Base-by-base conservation (phyloP, 2,113 vertebrate species). In the Gymnarchus niloticus region DNA sequence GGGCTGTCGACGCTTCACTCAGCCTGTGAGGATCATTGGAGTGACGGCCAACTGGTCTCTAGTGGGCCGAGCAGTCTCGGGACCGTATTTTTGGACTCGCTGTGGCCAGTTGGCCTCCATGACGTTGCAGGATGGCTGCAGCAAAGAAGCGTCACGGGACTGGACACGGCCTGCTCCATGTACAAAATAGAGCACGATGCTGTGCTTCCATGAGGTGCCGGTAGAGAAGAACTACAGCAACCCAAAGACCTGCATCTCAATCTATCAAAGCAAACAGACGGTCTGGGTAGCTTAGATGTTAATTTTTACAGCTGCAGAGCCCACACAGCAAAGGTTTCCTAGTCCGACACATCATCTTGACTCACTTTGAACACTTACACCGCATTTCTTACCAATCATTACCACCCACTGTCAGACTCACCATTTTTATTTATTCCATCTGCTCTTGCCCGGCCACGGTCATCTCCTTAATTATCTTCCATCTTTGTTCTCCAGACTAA, bases 61-160 rank as follows among this genome's bases (percentile, higher is more conserved):
- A 0, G 37, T 33, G 73, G 73, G 41, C 41, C 21, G 2, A 19
- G 37, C 9, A 44, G 6, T 21, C 37, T 37, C 37, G 41, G 37
- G 73, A 21, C n/a, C n/a, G 73, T 77, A 77, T 77, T 77, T 77
- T 77, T 77, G 73, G 73, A 77, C 41, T 21, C 41, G 41, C 73
- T 48, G 73, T 8, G 73, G 21, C 6, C 73, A 6, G 44, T 19
- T 48, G 41, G 37, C 44, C 37, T 37, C 73, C 73, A 17, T 37
- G 44, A 19, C 73, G 23, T 77, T 77, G 41, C 73, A 37, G 73
- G 73, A 12, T 23, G 6, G 21, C 73, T n/a, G 8, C 37, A 48
- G 17, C 23, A 3, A 77, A 48, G 73, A 46, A 14, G 41, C 10
- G 19, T 7, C 52, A 54, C 52, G 52, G 52, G 12, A 54, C 14